These are phyloP conservation scores for Ctenopoma kingsleyae DNA, from an alignment of 2,797 vertebrate species.

Conservation along the genomic window DNA sequence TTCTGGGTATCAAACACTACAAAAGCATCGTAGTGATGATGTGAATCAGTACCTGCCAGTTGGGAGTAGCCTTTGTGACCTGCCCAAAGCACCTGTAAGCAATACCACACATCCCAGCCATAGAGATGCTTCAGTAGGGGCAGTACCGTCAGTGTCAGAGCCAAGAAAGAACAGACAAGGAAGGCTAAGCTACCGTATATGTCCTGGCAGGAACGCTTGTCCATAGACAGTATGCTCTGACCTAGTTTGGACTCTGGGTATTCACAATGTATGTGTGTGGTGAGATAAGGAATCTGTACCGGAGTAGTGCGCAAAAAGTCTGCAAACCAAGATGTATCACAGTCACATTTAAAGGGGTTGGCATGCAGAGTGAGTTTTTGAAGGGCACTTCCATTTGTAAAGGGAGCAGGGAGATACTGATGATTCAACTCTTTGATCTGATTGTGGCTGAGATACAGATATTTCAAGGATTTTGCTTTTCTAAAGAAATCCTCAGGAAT, in stretches of 20 bases:
- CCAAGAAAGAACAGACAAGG: constrained; percentile 76
- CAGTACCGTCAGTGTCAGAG: constrained; percentile 68
- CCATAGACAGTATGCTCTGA: constrained; percentile 78
- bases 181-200: constrained; percentile 84
- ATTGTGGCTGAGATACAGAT: constrained; percentile 82
- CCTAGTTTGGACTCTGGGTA: constrained; percentile 84
- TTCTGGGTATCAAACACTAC: constrained; percentile 89
- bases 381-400: constrained; percentile 68
- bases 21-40: constrained; percentile 85
- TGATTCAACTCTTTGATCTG: constrained; percentile 78
- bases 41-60: constrained; percentile 58
- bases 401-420: constrained; percentile 68
- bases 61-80: constrained; percentile 81
- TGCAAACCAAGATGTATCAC: constrained; percentile 83
- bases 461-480: constrained; percentile 46
- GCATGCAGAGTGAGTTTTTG: constrained; percentile 80
- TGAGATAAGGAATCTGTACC: constrained; percentile 79
- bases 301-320: constrained; percentile 83
- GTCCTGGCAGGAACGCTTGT: constrained; percentile 89
- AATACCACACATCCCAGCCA: constrained; percentile 92
- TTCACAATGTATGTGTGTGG: constrained; percentile 81
- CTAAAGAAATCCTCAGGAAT: constrained; percentile 84
- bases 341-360: constrained; percentile 89
- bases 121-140: constrained; percentile 88
- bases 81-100: constrained; percentile 86